phyloP scores from a whole-genome alignment of 2,113 vertebrate species.

The Grammomys surdaster region DNA sequence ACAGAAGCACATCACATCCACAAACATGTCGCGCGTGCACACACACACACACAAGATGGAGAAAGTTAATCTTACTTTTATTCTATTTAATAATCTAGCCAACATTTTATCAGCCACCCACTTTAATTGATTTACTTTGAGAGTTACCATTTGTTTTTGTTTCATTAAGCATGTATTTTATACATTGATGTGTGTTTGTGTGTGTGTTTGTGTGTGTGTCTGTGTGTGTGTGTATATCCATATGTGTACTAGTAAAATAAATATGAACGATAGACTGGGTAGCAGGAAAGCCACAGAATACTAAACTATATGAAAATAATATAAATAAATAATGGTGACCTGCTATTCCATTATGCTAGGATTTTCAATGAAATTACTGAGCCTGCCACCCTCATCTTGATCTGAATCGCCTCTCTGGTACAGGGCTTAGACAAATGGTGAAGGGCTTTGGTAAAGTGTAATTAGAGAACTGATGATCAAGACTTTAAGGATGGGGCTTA shows the following conservation, averaged over 20 bases:
- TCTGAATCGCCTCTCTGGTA: conserved; percentile 62
- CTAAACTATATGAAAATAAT: neutral
- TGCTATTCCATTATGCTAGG: neutral
- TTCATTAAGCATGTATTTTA: neutral
- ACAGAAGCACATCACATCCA: no score
- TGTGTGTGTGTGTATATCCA: no score
- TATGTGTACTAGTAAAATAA: neutral
- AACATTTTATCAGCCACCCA: neutral
- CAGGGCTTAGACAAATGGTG: conserved; percentile 68
- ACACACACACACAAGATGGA: neutral
- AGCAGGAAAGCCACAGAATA: neutral
- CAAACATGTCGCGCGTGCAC: no score
- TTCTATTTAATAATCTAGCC: neutral
- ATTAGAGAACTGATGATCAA: conserved; percentile 75
- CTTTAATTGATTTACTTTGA: neutral
- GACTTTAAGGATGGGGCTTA: conserved; percentile 74
- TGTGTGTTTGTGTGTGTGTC: rapidly evolving
- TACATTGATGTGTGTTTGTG: neutral
- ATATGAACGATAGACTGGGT: neutral
- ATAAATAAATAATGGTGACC: neutral
- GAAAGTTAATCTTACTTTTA: neutral
- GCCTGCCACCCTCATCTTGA: conserved; percentile 22
- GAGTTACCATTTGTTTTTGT: neutral
- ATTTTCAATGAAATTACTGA: conserved; percentile 48
- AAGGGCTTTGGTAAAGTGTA: conserved; percentile 69